phyloP scores from a whole-genome alignment of 2,888 invertebrate genomes.

The Sericinus montela region DNA sequence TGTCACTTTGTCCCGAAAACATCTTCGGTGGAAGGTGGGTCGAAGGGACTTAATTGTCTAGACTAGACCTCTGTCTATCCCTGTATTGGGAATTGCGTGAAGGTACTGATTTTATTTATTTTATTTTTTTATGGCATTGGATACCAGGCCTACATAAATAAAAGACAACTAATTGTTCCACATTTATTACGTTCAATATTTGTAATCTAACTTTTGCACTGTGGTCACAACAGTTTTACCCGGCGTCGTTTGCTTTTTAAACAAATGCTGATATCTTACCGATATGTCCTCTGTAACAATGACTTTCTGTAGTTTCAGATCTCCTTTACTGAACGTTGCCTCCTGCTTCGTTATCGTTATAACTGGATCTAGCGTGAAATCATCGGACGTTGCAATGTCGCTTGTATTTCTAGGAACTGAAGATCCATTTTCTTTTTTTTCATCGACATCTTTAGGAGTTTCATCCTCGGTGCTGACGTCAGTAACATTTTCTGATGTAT shows the following conservation, averaged over 20 bases:
- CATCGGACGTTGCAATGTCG: slow-evolving; percentile 20
- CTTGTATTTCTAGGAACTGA: neutral
- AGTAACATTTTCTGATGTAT: neutral
- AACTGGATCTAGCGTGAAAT: slow-evolving; percentile 41
- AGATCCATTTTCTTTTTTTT: neutral
- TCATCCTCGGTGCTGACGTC: slow-evolving; percentile 1
- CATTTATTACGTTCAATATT: slow-evolving; percentile 34
- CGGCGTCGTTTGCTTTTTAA: slow-evolving; percentile 49
- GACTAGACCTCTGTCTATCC: too few species aligned
- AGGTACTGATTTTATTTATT: too few species aligned
- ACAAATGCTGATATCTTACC: slow-evolving; percentile 59
- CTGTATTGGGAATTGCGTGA: too few species aligned
- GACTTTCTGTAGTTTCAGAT: slow-evolving; percentile 55
- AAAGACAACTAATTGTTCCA: slow-evolving; percentile 22
- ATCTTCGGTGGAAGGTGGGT: too few species aligned
- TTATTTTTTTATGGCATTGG: too few species aligned
- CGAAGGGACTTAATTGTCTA: too few species aligned
- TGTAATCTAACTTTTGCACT: slow-evolving; percentile 56
- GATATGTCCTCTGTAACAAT: slow-evolving; percentile 59
- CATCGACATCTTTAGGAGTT: neutral
- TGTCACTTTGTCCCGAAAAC: too few species aligned
- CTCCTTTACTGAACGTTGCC: slow-evolving; percentile 49
- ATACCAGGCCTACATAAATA: slow-evolving; percentile 23
- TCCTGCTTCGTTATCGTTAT: slow-evolving; percentile 57
- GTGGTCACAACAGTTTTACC: slow-evolving; percentile 55